These are phyloP conservation scores for Antheraea assamensis DNA, from an alignment of 2,888 invertebrate species.

Conservation along the genomic window DNA sequence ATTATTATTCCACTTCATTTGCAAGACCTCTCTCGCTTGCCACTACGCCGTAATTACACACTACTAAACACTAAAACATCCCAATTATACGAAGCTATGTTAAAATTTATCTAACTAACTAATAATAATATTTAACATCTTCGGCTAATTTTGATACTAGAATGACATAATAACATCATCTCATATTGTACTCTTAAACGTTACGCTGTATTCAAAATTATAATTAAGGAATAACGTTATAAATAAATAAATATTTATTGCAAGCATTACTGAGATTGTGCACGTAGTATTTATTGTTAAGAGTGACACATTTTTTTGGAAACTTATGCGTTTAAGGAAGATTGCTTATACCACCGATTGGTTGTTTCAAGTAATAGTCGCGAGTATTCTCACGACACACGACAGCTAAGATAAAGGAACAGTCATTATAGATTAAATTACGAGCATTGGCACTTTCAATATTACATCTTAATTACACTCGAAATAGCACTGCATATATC, in stretches of 20 bases:
- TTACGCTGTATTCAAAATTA: slow-evolving; percentile 77
- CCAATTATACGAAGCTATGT: slow-evolving; percentile 83
- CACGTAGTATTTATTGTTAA: slow-evolving; percentile 70
- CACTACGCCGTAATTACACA: slow-evolving; percentile 73
- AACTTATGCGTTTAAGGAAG: slow-evolving; percentile 62
- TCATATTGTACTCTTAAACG: slow-evolving; percentile 83
- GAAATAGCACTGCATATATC: slow-evolving; percentile 82
- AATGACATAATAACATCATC: slow-evolving; percentile 76
- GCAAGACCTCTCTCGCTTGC: slow-evolving; percentile 70
- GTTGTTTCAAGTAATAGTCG: slow-evolving; percentile 46
- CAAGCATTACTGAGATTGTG: slow-evolving; percentile 83
- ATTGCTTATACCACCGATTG: slow-evolving; percentile 72
- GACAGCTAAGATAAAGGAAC: slow-evolving; percentile 73
- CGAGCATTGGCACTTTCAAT: slow-evolving; percentile 84
- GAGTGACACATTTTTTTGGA: slow-evolving; percentile 55
- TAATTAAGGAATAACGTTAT: slow-evolving; percentile 74
- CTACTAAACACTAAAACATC: slow-evolving; percentile 81
- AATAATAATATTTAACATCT: slow-evolving; percentile 81
- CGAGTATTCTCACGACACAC: slow-evolving; percentile 38
- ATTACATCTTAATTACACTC: slow-evolving; percentile 81
- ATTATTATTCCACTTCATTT: slow-evolving; percentile 65
- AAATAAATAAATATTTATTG: slow-evolving; percentile 73
- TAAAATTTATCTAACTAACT: slow-evolving; percentile 82
- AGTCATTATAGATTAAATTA: slow-evolving; percentile 81
- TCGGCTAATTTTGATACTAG: slow-evolving; percentile 84